Conservation (phyloP, 37 sponge, comb jelly and placozoan genomes). For the Eunapius fragilis region DNA sequence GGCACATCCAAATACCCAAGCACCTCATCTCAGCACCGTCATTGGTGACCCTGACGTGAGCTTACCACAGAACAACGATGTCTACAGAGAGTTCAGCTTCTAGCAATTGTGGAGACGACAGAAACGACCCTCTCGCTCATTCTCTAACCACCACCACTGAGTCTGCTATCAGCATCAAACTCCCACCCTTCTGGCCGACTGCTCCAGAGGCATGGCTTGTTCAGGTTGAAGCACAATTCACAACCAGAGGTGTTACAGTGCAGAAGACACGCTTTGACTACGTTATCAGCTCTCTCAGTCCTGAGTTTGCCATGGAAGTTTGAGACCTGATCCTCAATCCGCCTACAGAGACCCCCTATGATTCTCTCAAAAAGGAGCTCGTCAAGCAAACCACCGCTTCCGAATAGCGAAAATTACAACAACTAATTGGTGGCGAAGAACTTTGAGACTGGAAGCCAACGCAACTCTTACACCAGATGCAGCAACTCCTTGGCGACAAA, state of each 20-base stretch:
- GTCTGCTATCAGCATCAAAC: conserved; percentile 45
- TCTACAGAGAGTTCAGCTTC: not conserved
- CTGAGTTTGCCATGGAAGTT: conserved; percentile 60
- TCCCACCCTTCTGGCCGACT: conserved; percentile 74
- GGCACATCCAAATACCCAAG: too few species aligned
- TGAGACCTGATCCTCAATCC: conserved; percentile 48
- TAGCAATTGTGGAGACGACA: not conserved
- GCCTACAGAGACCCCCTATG: conserved; percentile 35
- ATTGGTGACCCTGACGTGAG: not conserved
- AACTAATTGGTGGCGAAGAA: conserved; percentile 30
- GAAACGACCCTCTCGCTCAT: not conserved
- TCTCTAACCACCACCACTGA: conserved; percentile 10
- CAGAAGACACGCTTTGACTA: conserved; percentile 51
- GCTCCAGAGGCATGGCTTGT: conserved; percentile 68
- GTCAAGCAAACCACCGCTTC: conserved; percentile 52
- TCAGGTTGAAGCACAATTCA: conserved; percentile 73
- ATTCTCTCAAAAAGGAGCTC: conserved; percentile 36
- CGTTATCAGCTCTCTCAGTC: conserved; percentile 39
- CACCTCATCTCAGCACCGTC: not conserved
- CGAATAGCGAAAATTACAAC: conserved; percentile 9
- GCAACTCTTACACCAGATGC: conserved; percentile 59
- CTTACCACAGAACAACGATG: not conserved
- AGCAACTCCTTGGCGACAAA: conserved; percentile 58
- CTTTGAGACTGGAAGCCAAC: conserved; percentile 64
- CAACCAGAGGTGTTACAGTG: conserved; percentile 32